Base-by-base conservation (phyloP, 2,888 invertebrate genomes). In the Catocala fraxini region DNA sequence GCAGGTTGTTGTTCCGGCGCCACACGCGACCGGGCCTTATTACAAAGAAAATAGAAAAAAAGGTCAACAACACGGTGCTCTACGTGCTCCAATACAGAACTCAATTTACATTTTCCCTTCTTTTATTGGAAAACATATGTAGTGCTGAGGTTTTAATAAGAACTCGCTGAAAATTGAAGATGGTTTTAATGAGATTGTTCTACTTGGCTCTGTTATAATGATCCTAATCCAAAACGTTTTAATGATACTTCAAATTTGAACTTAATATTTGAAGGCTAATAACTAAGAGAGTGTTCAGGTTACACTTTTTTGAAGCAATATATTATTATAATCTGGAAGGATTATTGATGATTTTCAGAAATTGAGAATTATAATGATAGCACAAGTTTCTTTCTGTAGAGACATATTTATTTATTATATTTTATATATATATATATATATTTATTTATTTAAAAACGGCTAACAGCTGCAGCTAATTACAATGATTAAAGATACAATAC, bases 31-130 rank as follows among this genome's bases (percentile, higher is more conserved):
- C 70, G 51, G 64, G 62, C 68, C 75, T 80, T 84, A 84, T 84
- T 82, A 84, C 77, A 65, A 69, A 97, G 63, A 62, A 72, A 51
- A 77, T 71, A 56, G 35, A 75, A 74, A 79, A 81, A 79, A 82
- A 74, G 52, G 51, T 56, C 63, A 80, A 70, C 70, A 51, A 64
- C 49, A 41, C 35, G 63, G 64, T 64, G 64, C 68, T 66, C 66
- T 70, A 82, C 81, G 77, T 80, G 81, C 77, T 76, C 69, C 79
- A 81, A 85, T 81, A 83, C 75, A 74, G 71, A 77, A 80, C 71
- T 73, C 79, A 83, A 86, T 84, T 85, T 84, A 80, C 77, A 86
- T 85, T 84, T 82, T 71, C 70, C 65, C 66, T 64, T 64, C 73
- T 63, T 75, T 77, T 80, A 73, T 74, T 72, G 65, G 53, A 71